Evolutionary conservation across 2,113 vertebrate species (phyloP).

Genomic region (Dipodomys merriami): DNA sequence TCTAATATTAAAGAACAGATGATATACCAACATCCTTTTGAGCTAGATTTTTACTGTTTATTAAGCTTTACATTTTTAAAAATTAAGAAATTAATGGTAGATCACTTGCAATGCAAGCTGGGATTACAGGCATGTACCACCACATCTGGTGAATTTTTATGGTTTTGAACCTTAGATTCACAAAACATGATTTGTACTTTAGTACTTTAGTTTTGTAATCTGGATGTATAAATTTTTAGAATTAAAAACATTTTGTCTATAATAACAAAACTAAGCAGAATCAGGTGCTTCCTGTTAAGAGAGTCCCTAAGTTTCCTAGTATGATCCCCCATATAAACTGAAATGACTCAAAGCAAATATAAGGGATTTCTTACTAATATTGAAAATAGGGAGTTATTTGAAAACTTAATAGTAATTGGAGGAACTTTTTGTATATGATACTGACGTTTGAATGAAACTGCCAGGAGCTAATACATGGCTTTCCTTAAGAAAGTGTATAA

Average conservation of each 20-base stretch:
- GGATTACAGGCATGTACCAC: too few species aligned
- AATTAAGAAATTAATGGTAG: neutral
- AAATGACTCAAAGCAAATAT: neutral
- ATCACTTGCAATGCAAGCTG: too few species aligned
- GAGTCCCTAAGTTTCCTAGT: neutral
- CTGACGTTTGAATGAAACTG: conserved; percentile 19
- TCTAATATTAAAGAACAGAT: neutral
- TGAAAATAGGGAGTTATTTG: neutral
- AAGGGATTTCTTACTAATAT: neutral
- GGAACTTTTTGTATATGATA: neutral
- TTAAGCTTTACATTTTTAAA: conserved; percentile 29
- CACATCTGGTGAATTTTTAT: neutral
- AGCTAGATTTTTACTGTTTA: conserved; percentile 42
- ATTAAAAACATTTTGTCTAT: neutral
- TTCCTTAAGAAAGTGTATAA: neutral
- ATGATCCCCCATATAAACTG: neutral
- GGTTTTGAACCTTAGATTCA: conserved; percentile 9
- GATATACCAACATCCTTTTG: neutral
- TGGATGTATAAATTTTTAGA: neutral
- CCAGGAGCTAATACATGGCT: neutral
- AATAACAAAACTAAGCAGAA: neutral
- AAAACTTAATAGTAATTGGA: neutral
- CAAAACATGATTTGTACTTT: neutral
- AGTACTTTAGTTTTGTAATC: neutral
- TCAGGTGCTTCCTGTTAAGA: neutral